Base-by-base conservation (phyloP, 2,113 vertebrate species). In the Strix uralensis region DNA sequence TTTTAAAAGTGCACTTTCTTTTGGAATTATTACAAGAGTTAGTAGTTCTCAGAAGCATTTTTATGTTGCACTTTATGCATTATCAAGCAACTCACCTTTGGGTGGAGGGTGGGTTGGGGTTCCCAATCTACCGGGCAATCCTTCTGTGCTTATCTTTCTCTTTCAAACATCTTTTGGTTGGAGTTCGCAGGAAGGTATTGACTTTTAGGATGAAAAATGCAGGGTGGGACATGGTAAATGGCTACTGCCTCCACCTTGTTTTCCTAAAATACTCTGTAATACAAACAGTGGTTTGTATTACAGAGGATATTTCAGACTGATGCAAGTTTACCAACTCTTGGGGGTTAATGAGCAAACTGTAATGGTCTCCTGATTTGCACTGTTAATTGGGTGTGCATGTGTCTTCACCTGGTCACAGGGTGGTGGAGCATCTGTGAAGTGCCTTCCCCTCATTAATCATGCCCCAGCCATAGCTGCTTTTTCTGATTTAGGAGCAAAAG, bases 101-200 rank as follows among this genome's bases (percentile, higher is more conserved):
- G 5, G 27, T 1, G 0, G n/a, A 79, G 8, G 1, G 0, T 52
- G 25, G 11, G 8, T 1, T 67, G 62, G 66, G 69, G 70, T 40
- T 71, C 42, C 34, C 11, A 23, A 1, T 85, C 57, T 93, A 20
- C 18, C 1, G 3, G 20, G 10, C 20, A 30, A 4, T 55, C 18
- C 22, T 81, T 55, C 22, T 5, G 1, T 72, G 34, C 16, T 86
- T 92, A 20, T 72, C 42, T 55, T 78, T 71, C 47, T 79, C 47
- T 36, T 92, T 81, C 26, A 71, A 15, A 47, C 20, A 20, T 29
- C 32, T 67, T 62, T 57, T 79, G 3, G 0, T 13, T 72, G n/a
- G 52, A 75, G 21, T 82, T 75, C 5, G 6, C 54, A 52, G 58
- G 36, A 92, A 73, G 27, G 5, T 75, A 16, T 59, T 91, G 57